phyloP scores from a whole-genome alignment of 2,113 vertebrate species.

The Ornithorhynchus anatinus region DNA sequence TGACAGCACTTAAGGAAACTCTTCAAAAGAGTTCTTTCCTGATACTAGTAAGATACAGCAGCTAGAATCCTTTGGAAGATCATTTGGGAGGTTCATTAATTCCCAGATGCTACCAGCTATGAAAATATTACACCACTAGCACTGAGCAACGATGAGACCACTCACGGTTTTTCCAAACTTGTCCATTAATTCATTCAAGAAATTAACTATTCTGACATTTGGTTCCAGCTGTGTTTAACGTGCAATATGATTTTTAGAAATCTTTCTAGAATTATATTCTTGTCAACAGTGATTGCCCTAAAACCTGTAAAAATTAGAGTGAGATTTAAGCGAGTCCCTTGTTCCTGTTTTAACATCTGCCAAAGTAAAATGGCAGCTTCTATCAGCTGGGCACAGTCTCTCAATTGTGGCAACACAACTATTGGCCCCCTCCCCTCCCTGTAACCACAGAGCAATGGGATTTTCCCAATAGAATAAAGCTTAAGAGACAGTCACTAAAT shows the following conservation, averaged over 20 bases:
- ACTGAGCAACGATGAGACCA: neutral
- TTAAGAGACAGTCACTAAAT: too few relatives aligned
- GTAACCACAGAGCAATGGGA: too few relatives aligned
- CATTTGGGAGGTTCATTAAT: neutral
- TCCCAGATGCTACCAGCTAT: neutral
- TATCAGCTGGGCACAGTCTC: too few relatives aligned
- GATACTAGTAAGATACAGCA: neutral
- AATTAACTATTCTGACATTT: neutral
- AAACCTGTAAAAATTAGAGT: neutral
- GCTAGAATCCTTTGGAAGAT: neutral
- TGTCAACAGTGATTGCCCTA: too few relatives aligned
- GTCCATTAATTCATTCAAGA: neutral
- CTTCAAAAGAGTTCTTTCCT: neutral
- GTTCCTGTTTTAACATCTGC: neutral
- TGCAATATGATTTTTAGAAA: neutral
- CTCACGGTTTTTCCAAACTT: neutral
- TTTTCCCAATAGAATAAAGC: too few relatives aligned
- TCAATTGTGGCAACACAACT: too few relatives aligned
- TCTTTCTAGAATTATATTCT: neutral
- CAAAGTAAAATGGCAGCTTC: accelerated
- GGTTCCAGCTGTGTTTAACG: accelerated
- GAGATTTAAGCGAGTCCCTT: neutral
- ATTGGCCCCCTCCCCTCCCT: too few relatives aligned
- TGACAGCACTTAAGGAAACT: neutral
- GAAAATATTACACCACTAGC: neutral